These are phyloP conservation scores for Heliangelus exortis DNA, from an alignment of 2,797 vertebrate species.

Conservation along the genomic window DNA sequence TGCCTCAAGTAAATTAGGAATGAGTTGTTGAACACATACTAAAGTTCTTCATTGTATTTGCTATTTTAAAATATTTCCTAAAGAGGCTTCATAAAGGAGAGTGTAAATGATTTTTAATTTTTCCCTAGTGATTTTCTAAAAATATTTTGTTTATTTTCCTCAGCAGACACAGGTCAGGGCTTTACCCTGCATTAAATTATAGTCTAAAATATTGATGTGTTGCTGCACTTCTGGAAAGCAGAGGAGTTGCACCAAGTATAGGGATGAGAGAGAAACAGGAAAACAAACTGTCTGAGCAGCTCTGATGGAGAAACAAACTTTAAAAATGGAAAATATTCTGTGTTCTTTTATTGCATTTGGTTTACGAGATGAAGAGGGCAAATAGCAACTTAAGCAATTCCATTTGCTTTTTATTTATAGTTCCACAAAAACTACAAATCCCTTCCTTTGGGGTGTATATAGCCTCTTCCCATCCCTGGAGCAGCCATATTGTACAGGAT, in stretches of 20 bases:
- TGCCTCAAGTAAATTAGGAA: neutral
- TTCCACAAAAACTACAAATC: constrained; percentile 51
- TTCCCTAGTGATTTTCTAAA: neutral
- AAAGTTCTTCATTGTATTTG: neutral
- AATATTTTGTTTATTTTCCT: neutral
- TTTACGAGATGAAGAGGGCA: constrained; percentile 40
- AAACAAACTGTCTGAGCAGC: constrained; percentile 28
- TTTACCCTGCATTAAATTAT: neutral
- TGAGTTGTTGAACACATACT: neutral
- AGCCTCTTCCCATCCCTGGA: constrained; percentile 30
- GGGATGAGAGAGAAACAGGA: neutral
- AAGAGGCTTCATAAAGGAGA: neutral
- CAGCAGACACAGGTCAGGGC: neutral
- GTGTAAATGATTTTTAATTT: neutral
- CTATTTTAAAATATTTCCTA: constrained; percentile 14
- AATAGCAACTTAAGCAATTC: constrained; percentile 42
- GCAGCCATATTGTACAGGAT: neutral
- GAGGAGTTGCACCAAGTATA: neutral
- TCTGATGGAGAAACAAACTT: constrained; percentile 18
- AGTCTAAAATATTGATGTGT: neutral
- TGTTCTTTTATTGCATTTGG: constrained; percentile 61
- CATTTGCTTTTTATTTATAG: constrained; percentile 58
- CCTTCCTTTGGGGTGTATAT: neutral
- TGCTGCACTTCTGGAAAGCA: neutral
- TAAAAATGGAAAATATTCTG: constrained; percentile 43